phyloP scores from a whole-genome alignment of 2,888 invertebrate genomes.

The Sesia bembeciformis region DNA sequence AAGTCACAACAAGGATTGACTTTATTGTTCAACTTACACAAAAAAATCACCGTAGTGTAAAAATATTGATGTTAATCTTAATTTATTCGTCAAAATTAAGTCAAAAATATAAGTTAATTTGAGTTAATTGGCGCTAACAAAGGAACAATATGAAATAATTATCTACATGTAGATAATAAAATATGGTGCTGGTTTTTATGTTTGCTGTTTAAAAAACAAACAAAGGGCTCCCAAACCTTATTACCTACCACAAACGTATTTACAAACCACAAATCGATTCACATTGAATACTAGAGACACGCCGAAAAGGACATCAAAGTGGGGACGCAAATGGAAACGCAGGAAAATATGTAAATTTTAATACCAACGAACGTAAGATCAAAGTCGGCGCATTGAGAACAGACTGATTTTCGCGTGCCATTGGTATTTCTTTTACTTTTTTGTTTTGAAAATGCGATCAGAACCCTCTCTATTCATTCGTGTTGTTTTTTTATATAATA shows the following conservation, averaged over 20 bases:
- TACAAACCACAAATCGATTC: slow-evolving; percentile 22
- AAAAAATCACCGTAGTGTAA: too few species aligned
- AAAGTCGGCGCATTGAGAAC: slow-evolving; percentile 33
- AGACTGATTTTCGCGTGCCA: slow-evolving; percentile 24
- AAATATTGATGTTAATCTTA: too few species aligned
- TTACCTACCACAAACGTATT: slow-evolving; percentile 9
- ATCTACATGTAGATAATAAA: too few species aligned
- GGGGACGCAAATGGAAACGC: slow-evolving; percentile 45
- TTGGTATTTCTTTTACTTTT: slow-evolving; percentile 24
- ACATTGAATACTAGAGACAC: slow-evolving; percentile 15
- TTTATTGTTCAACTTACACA: too few species aligned
- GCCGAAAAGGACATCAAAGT: slow-evolving; percentile 47
- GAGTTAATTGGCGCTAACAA: too few species aligned
- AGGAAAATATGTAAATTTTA: slow-evolving; percentile 68
- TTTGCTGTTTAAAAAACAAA: background rate
- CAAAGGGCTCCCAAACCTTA: slow-evolving; percentile 14
- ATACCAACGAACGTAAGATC: slow-evolving; percentile 52
- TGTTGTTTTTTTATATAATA: slow-evolving; percentile 19
- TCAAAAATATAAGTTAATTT: too few species aligned
- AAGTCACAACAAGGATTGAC: too few species aligned
- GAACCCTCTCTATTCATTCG: slow-evolving; percentile 20
- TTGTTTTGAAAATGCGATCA: slow-evolving; percentile 21
- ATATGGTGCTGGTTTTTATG: too few species aligned
- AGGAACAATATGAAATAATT: too few species aligned
- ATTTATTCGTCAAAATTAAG: too few species aligned